These are phyloP conservation scores for Graptemys geographica DNA, from an alignment of 2,797 vertebrate genomes.

Conservation along the genomic window DNA sequence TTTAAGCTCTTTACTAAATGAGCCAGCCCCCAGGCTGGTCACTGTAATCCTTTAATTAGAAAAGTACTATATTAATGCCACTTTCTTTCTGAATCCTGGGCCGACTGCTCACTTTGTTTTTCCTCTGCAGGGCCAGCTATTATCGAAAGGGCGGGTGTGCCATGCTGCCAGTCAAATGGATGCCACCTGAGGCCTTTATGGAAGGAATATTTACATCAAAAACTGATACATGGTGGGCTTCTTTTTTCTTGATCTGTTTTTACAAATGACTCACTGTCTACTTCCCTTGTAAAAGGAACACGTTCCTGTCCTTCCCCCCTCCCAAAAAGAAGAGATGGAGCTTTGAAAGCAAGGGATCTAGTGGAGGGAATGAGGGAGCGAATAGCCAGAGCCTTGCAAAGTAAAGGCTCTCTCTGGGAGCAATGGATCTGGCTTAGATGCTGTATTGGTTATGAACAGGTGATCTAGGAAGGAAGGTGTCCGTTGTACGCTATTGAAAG, in stretches of 20 bases:
- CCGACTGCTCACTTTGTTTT: background rate
- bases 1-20: constrained; percentile 6
- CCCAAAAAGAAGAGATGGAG: background rate
- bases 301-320: background rate
- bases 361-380: background rate
- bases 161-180: constrained; percentile 99
- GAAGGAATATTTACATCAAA: constrained; percentile 99
- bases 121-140: constrained; percentile 91
- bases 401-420: background rate
- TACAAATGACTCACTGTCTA: background rate
- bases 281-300: background rate
- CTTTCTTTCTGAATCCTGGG: background rate
- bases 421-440: background rate
- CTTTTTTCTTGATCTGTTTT: background rate
- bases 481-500: background rate
- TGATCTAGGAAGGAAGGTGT: background rate
- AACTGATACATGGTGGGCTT: constrained; percentile 95
- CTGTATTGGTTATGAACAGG: background rate
- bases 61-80: background rate
- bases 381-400: background rate
- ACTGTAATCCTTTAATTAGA: background rate
- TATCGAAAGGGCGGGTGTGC: constrained; percentile 98
- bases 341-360: background rate
- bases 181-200: constrained; percentile 99
- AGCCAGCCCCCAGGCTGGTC: background rate